Percentiles rank a stretch among this genome's conserved stretches.
These are phyloP conservation scores for Bufo gargarizans DNA, from an alignment of 2,113 vertebrate species.

Conservation along the genomic window DNA sequence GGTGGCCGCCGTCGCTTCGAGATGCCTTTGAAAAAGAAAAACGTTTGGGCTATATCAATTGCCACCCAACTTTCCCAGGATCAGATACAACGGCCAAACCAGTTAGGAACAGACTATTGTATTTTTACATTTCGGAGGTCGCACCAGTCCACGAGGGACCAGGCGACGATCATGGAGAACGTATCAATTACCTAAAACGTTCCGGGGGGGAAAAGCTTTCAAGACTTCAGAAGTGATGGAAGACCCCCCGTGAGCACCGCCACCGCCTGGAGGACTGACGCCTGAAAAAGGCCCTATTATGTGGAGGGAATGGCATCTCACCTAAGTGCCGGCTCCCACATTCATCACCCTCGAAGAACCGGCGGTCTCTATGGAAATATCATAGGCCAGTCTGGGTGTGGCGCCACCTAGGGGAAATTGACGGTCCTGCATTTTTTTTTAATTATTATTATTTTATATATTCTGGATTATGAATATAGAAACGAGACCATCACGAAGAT, in stretches of 20 bases:
- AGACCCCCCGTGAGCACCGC: neutral
- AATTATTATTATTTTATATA: neutral
- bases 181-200: neutral
- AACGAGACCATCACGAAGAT: neutral
- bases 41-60: too few relatives aligned
- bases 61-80: neutral
- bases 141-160: neutral
- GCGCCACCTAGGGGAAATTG: neutral
- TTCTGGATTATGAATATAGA: neutral
- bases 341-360: neutral
- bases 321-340: neutral
- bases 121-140: too few relatives aligned
- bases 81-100: too few relatives aligned
- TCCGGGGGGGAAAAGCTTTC: constrained; percentile 18
- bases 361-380: too few relatives aligned
- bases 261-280: neutral
- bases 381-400: too few relatives aligned
- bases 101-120: too few relatives aligned
- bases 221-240: constrained; percentile 32
- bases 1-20: neutral
- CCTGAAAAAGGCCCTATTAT: neutral
- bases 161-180: neutral
- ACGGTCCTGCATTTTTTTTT: neutral
- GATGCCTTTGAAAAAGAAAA: neutral
- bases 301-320: neutral